These are phyloP conservation scores for Nasonia longicornis DNA, from an alignment of 1,140 invertebrate species.

Conservation along the genomic window DNA sequence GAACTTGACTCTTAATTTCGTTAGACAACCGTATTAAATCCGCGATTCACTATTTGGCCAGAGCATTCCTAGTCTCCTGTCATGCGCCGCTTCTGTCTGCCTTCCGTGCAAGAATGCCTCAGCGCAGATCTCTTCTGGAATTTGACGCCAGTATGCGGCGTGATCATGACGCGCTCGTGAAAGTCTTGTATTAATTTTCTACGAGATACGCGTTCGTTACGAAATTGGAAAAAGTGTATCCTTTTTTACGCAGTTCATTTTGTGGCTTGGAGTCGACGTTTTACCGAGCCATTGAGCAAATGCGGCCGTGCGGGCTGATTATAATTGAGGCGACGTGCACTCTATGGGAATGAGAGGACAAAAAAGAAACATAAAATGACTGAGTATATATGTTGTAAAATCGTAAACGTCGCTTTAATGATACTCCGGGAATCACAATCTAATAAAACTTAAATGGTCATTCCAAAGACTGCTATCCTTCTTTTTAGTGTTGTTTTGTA, in stretches of 20 bases:
- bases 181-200: conserved; percentile 39
- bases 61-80: conserved; percentile 50
- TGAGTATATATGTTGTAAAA: conserved; percentile 21
- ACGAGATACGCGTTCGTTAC: conserved; percentile 17
- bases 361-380: conserved; percentile 19
- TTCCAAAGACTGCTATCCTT: background rate
- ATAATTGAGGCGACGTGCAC: conserved; percentile 29
- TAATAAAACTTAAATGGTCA: conserved; percentile 35
- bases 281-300: conserved; percentile 4
- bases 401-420: conserved; percentile 38
- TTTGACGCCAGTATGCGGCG: background rate
- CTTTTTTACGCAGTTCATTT: conserved; percentile 12
- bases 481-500: background rate
- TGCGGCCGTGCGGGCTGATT: conserved; percentile 23
- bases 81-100: conserved; percentile 47
- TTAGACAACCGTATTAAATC: background rate
- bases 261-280: background rate
- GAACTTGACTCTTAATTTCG: background rate
- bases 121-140: conserved; percentile 33
- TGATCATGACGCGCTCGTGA: conserved; percentile 26
- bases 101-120: conserved; percentile 52
- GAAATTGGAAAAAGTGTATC: conserved; percentile 29
- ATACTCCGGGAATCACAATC: conserved; percentile 10
- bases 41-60: background rate
- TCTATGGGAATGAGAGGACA: background rate